Evolutionary conservation across 2,888 invertebrate genomes (phyloP).

Genomic region (Amitus sp.): DNA sequence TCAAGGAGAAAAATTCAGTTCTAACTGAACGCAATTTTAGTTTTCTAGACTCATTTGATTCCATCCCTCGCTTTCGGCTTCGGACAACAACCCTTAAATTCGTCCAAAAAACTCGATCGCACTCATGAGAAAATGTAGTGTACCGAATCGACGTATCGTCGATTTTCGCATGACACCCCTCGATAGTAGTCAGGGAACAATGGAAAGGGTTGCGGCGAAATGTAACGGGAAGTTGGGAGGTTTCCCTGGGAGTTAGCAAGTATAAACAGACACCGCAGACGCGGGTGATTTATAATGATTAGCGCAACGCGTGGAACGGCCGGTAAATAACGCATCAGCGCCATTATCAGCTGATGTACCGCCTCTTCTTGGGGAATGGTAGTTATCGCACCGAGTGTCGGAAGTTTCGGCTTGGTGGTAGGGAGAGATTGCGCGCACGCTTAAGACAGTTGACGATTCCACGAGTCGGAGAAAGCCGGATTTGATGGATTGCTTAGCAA

Average conservation of each 20-base stretch:
- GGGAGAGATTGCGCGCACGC: constrained; percentile 30
- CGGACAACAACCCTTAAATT: background rate
- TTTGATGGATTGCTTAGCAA: constrained; percentile 46
- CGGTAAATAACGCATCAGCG: constrained; percentile 55
- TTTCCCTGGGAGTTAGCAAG: constrained; percentile 43
- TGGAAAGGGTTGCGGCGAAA: constrained; percentile 31
- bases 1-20: no score
- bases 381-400: constrained; percentile 37
- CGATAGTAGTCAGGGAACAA: constrained; percentile 8
- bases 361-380: constrained; percentile 37
- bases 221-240: constrained; percentile 51
- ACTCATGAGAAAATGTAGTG: background rate
- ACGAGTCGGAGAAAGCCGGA: constrained; percentile 38
- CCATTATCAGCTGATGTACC: constrained; percentile 54
- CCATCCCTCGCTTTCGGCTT: no score
- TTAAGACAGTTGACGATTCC: constrained; percentile 39
- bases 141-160: background rate
- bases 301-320: constrained; percentile 50
- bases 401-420: constrained; percentile 30
- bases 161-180: constrained; percentile 20
- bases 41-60: no score
- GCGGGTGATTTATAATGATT: constrained; percentile 58
- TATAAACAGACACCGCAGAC: constrained; percentile 41
- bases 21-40: no score
- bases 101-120: constrained; percentile 10